A percentile compares a stretch with the other conserved stretches of the same genome.
These are phyloP conservation scores for Phycodurus eques DNA, from an alignment of 2,113 vertebrate genomes.

Conservation along the genomic window DNA sequence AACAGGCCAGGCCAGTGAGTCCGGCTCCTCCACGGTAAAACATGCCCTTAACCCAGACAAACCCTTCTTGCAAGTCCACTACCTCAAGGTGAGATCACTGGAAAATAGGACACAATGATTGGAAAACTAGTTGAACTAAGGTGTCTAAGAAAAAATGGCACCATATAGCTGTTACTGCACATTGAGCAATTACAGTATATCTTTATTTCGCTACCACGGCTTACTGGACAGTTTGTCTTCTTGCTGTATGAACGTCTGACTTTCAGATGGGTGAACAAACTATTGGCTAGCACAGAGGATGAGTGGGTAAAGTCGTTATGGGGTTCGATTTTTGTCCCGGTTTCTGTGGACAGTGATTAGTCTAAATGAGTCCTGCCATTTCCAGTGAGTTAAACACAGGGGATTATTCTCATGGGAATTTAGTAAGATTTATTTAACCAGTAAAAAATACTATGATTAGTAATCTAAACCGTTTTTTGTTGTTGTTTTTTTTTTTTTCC, in stretches of 20 bases:
- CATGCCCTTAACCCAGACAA: constrained; percentile 93
- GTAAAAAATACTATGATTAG: background rate
- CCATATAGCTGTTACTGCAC: background rate
- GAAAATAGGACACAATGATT: constrained; percentile 1
- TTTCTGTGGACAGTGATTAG: background rate
- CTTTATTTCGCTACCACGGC: background rate
- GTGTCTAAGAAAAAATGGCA: background rate
- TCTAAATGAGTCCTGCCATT: background rate
- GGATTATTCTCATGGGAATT: background rate
- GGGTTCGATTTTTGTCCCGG: background rate
- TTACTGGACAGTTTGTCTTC: background rate
- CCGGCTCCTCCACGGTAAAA: constrained; percentile 85
- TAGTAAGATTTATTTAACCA: background rate
- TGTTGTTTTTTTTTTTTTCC: background rate
- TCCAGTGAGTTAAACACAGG: background rate
- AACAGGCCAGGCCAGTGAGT: constrained; percentile 83
- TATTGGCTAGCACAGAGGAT: background rate
- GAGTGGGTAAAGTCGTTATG: background rate
- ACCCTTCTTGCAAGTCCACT: constrained; percentile 94
- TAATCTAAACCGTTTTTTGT: background rate
- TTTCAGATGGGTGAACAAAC: background rate
- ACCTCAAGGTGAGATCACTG: constrained; percentile 84
- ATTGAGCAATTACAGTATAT: background rate
- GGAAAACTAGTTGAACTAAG: background rate
- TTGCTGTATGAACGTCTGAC: background rate